Percentiles rank a stretch among this genome's conserved stretches.
These are phyloP conservation scores for Agelastica alni DNA, from an alignment of 2,888 invertebrate genomes.

Conservation along the genomic window DNA sequence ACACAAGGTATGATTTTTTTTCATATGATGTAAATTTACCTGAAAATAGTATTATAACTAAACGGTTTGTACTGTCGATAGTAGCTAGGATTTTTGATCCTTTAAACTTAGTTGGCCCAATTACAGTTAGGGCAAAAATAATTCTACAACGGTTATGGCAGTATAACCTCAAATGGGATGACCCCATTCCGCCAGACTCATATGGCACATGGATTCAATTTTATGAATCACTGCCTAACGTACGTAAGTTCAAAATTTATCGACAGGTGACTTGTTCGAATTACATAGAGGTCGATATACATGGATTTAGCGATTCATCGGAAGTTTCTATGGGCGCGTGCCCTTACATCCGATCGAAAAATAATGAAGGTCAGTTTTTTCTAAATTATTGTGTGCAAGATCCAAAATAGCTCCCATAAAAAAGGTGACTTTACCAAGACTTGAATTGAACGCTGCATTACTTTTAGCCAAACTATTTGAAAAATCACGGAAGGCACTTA, in stretches of 20 bases:
- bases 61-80: slow-evolving; percentile 24
- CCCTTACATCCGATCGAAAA: slow-evolving; percentile 20
- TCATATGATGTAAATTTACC: background rate
- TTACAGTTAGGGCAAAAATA: slow-evolving; percentile 11
- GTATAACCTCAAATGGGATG: slow-evolving; percentile 19
- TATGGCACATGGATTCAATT: slow-evolving; percentile 11
- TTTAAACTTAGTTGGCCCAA: slow-evolving; percentile 18
- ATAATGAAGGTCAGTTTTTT: background rate
- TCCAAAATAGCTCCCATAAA: slow-evolving; percentile 34
- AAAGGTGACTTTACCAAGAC: slow-evolving; percentile 25
- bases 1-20: background rate
- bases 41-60: slow-evolving; percentile 2
- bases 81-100: slow-evolving; percentile 29
- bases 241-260: slow-evolving; percentile 17
- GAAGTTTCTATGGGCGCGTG: slow-evolving; percentile 31
- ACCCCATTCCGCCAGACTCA: background rate
- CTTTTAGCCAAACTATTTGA: slow-evolving; percentile 4
- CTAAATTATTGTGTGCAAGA: slow-evolving; percentile 30
- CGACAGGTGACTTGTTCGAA: slow-evolving; percentile 10
- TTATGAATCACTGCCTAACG: slow-evolving; percentile 1
- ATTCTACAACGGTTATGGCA: slow-evolving; percentile 21
- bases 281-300: slow-evolving; percentile 8
- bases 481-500: too few relatives aligned
- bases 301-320: slow-evolving; percentile 25
- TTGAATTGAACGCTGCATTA: slow-evolving; percentile 18